Conservation (phyloP, 2,888 invertebrate genomes). For the Cantharis rustica region DNA sequence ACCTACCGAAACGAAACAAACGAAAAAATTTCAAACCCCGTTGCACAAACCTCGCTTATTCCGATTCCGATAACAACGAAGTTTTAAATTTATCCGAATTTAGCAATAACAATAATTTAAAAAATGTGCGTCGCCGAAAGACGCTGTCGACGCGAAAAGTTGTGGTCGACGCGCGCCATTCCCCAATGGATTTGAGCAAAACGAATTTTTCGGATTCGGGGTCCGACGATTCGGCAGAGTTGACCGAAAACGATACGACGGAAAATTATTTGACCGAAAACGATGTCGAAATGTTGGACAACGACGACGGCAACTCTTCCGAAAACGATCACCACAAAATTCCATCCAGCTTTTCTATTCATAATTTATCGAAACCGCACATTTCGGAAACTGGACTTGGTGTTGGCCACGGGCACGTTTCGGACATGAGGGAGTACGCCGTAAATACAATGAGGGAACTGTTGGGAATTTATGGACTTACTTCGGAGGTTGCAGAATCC, state of each 20-base stretch:
- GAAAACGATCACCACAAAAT: slow-evolving; percentile 43
- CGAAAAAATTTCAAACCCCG: slow-evolving; percentile 80
- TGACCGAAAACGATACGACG: slow-evolving; percentile 53
- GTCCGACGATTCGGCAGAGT: slow-evolving; percentile 41
- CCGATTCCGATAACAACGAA: slow-evolving; percentile 53
- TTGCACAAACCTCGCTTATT: slow-evolving; percentile 65
- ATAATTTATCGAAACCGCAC: slow-evolving; percentile 54
- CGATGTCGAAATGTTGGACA: slow-evolving; percentile 38
- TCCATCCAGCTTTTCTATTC: slow-evolving; percentile 53
- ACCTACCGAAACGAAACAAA: slow-evolving; percentile 71
- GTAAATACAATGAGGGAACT: slow-evolving; percentile 81
- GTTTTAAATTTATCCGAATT: slow-evolving; percentile 41
- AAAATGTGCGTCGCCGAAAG: slow-evolving; percentile 47
- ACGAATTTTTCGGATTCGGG: slow-evolving; percentile 49
- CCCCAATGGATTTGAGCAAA: slow-evolving; percentile 52
- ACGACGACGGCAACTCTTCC: slow-evolving; percentile 30
- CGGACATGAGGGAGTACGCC: slow-evolving; percentile 75
- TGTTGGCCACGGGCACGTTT: slow-evolving; percentile 48
- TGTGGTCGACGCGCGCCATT: slow-evolving; percentile 44
- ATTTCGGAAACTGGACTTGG: slow-evolving; percentile 42
- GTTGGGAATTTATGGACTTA: slow-evolving; percentile 76
- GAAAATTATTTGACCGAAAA: slow-evolving; percentile 52
- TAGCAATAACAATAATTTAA: slow-evolving; percentile 49
- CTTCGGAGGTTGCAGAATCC: slow-evolving; percentile 72
- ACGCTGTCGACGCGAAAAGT: slow-evolving; percentile 46